Evolutionary conservation across 2,888 invertebrate species (phyloP).

Genomic region (Leucania comma): DNA sequence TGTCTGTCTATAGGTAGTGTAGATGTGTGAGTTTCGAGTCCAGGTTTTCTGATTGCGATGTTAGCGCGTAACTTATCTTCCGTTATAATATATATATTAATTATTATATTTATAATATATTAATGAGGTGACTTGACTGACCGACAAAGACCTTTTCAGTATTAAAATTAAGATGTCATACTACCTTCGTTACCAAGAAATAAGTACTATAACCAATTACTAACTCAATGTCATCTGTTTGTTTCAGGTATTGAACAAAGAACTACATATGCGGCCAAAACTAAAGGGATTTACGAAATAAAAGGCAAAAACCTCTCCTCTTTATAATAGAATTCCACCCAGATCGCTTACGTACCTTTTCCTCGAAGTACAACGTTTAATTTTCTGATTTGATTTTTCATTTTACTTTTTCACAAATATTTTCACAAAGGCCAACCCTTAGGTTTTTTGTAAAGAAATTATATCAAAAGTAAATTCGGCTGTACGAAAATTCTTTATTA

Average conservation of each 20-base stretch:
- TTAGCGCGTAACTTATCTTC: too few species aligned
- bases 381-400: conserved; percentile 49
- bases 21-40: too few species aligned
- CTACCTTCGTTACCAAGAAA: neutral
- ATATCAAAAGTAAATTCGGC: conserved; percentile 35
- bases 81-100: too few species aligned
- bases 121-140: neutral
- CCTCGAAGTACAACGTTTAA: conserved; percentile 36
- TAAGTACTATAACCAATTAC: conserved; percentile 1
- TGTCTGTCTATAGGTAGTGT: too few species aligned
- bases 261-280: conserved; percentile 43
- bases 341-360: conserved; percentile 43
- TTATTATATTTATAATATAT: too few species aligned
- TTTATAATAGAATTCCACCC: conserved; percentile 46
- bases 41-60: too few species aligned
- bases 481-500: conserved; percentile 28
- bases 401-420: conserved; percentile 53
- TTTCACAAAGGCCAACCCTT: conserved; percentile 39
- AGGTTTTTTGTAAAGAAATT: conserved; percentile 30
- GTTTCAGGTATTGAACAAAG: conserved; percentile 61
- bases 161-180: neutral
- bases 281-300: conserved; percentile 41
- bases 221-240: conserved; percentile 57
- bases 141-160: neutral
- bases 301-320: conserved; percentile 26